Evolutionary conservation across 2,888 invertebrate species (phyloP), one percentile per base, ranked within the genome.

Genomic region (Tinea semifulvella): DNA sequence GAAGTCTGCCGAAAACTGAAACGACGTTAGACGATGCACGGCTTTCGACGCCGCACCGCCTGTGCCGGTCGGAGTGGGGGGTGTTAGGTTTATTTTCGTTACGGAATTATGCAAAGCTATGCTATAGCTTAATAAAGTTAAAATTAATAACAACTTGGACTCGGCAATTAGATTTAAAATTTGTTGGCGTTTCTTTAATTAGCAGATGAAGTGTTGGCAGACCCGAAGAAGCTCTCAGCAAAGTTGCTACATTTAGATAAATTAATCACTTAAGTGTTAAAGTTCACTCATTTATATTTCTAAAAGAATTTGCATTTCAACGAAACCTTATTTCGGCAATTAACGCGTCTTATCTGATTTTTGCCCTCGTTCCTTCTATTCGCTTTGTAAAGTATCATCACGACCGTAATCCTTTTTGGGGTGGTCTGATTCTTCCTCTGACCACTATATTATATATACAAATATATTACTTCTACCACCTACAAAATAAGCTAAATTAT

Each of bases 251-350:
- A 39, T 17, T 39, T 19, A 39, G 39, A 39, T 19, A 20, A 39
- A 39, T 39, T 39, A 39, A 39, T 39, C 19, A 39, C 39, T 39
- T 39, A 39, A 39, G 39, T 39, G 39, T 39, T 39, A 19, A 39
- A 39, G 39, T 39, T 39, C 39, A 39, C 19, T 19, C 18, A 39
- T 39, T 39, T 39, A 39, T 19, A 39, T 10, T 39, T 39, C 39
- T n/a, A 16, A 39, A 39, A 39, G 17, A 39, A 39, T 39, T 39
- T 39, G 11, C 39, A 39, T 39, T 39, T 39, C 20, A 39, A 39
- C 39, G 19, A 39, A 39, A 16, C 16, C 16, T 35, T 35, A 16
- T 16, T 16, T 35, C 35, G 16, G 35, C 35, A 35, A 35, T 35
- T 14, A 16, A 35, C 35, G 35, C 8, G 16, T 16, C 14, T 35